A percentile compares a stretch with the other conserved stretches of the same genome.
Evolutionary conservation across 64 coral and sea anemone genomes (phyloP).

Genomic region (Pachyseris speciosa): DNA sequence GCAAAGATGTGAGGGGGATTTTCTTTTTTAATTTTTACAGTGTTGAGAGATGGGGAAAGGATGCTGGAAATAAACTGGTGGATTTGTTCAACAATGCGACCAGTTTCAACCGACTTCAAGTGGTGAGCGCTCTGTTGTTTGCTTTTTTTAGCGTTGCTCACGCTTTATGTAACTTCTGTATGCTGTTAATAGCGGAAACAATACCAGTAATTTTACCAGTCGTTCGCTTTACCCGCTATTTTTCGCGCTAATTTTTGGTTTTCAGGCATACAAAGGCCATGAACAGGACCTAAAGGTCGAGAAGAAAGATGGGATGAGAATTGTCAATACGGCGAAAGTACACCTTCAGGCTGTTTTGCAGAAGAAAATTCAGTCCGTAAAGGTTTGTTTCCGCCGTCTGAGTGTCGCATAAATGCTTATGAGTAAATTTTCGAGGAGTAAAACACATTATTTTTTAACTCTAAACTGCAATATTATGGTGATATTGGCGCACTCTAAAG

Average conservation of each 20-base stretch:
- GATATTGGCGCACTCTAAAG: neutral
- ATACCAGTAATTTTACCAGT: slow-evolving; percentile 55
- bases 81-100: slow-evolving; percentile 2
- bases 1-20: slow-evolving; percentile 57
- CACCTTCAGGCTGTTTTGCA: slow-evolving; percentile 30
- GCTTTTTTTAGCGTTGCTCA: slow-evolving; percentile 51
- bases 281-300: neutral
- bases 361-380: slow-evolving; percentile 72
- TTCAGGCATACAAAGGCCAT: slow-evolving; percentile 43
- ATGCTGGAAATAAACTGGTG: neutral
- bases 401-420: slow-evolving; percentile 57
- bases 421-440: slow-evolving; percentile 65
- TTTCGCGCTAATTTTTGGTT: slow-evolving; percentile 16
- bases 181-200: slow-evolving; percentile 73
- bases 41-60: neutral
- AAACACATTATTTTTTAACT: slow-evolving; percentile 38
- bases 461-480: neutral
- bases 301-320: slow-evolving; percentile 45
- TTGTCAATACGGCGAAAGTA: slow-evolving; percentile 70
- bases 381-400: slow-evolving; percentile 71
- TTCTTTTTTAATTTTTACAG: slow-evolving; percentile 79
- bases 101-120: slow-evolving; percentile 37
- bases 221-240: neutral
- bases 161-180: slow-evolving; percentile 66
- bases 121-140: slow-evolving; percentile 51